phyloP scores from a whole-genome alignment of 2,797 vertebrate species.

The Mycteria americana region DNA sequence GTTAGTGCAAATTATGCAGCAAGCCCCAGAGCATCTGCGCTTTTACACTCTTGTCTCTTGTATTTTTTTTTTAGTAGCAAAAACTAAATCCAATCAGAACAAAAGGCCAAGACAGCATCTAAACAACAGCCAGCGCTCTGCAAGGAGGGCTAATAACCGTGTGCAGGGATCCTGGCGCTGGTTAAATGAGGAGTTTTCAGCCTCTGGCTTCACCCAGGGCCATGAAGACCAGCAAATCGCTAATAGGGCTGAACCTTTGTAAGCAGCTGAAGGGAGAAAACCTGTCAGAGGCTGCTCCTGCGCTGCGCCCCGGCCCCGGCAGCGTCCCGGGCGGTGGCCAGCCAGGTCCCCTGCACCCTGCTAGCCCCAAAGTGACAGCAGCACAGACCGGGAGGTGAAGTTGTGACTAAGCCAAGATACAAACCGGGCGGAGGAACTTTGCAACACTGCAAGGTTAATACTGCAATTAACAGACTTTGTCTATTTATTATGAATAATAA shows the following conservation, averaged over 20 bases:
- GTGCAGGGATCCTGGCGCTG: not conserved
- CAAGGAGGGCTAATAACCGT: not conserved
- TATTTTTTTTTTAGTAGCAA: not conserved
- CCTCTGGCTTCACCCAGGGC: constrained; percentile 55
- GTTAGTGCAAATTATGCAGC: not conserved
- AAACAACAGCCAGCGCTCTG: not conserved
- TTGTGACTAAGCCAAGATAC: not conserved
- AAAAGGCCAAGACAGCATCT: not conserved
- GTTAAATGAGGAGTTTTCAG: constrained; percentile 42
- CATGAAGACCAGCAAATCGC: not conserved
- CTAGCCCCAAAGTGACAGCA: not conserved
- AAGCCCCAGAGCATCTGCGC: not conserved
- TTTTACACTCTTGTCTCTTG: not conserved
- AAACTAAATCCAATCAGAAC: not conserved
- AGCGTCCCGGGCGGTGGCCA: not conserved
- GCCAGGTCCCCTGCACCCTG: not conserved
- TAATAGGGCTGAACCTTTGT: not conserved
- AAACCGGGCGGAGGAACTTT: not conserved
- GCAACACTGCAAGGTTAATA: not conserved
- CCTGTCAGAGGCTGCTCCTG: not conserved
- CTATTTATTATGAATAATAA: not conserved
- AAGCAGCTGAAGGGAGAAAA: not conserved
- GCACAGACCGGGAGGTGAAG: not conserved
- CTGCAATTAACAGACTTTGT: not conserved
- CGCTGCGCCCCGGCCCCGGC: not conserved